Evolutionary conservation across 1,140 invertebrate species (phyloP).

Genomic region (Druon quercuslanigerum): DNA sequence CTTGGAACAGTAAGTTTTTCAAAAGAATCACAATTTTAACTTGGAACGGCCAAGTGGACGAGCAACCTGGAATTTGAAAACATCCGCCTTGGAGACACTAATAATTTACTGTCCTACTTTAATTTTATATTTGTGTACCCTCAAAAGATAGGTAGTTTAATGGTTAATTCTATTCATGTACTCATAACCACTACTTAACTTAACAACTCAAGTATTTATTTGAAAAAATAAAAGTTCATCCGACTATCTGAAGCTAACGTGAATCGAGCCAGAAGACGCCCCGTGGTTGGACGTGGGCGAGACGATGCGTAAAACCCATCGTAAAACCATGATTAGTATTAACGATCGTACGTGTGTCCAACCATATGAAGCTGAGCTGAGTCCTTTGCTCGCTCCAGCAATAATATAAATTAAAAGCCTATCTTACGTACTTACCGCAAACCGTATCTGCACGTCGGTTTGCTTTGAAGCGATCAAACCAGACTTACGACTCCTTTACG

Average conservation of each 20-base stretch:
- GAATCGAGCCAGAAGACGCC: constrained; percentile 12
- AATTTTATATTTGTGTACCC: no score
- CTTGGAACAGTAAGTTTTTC: no score
- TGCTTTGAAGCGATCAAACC: constrained; percentile 33
- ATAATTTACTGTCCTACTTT: no score
- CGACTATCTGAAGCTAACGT: background rate
- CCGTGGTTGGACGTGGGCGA: constrained; percentile 52
- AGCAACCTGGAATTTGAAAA: no score
- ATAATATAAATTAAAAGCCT: constrained; percentile 67
- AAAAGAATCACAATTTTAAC: no score
- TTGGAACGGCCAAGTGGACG: no score
- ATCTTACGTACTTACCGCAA: constrained; percentile 50
- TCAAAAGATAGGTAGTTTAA: no score
- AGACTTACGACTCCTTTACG: constrained; percentile 23
- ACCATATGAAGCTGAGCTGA: constrained; percentile 50
- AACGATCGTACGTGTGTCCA: constrained; percentile 53
- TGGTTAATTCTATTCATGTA: no score
- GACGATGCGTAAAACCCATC: constrained; percentile 55
- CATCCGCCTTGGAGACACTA: no score
- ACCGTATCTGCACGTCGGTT: constrained; percentile 40
- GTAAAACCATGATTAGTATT: constrained; percentile 64
- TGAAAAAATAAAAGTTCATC: background rate
- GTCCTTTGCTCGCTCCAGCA: constrained; percentile 55
- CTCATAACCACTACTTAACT: background rate
- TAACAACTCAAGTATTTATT: constrained; percentile 5